Base-by-base conservation (phyloP, 2,888 invertebrate species). In the Rhagonycha lutea region DNA sequence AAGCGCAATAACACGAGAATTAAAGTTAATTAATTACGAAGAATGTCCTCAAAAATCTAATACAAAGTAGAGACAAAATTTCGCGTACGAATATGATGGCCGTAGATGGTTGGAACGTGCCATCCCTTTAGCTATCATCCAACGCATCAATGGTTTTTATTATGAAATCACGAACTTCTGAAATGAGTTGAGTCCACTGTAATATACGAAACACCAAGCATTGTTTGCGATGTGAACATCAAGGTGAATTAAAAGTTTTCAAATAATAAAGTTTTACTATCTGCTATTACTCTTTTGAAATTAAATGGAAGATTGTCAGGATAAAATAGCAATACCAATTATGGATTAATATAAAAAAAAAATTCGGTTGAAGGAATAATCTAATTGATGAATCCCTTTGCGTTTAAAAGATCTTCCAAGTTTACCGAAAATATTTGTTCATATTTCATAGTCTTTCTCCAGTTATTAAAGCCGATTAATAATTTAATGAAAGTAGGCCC, bases 131-230 rank as follows among this genome's bases (percentile, higher is more conserved):
- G 78, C 79, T 81, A 80, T 81, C 81, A 79, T 79, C 78, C 74
- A 74, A 82, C 80, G 81, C 81, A 81, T 78, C 80, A 80, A 77
- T 80, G 80, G 78, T 74, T 80, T 80, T 81, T 80, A 80, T 79
- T 81, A 78, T 74, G 69, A 73, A 70, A 76, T 32, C 47, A 32
- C 29, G 65, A 47, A 23, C 71, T 71, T 71, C 28, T 32, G 65
- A 67, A 71, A 65, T 61, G 26, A 65, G 23, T 71, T 47, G 23
- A 63, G 63, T 65, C 63, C 63, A 65, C 26, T 24, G 23, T 62
- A 62, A 65, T 65, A 65, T 65, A 65, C 63, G 63, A 65, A 65
- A 65, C 63, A 62, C 47, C 69, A 69, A 11, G 67, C 67, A 26
- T 24, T 68, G 67, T 68, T 68, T 61, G 62, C 61, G 26, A 72